Percentiles rank a stretch among this genome's conserved stretches.
Conservation (phyloP, 1,140 invertebrate species). For the Stratiolaelaps scimitus region DNA sequence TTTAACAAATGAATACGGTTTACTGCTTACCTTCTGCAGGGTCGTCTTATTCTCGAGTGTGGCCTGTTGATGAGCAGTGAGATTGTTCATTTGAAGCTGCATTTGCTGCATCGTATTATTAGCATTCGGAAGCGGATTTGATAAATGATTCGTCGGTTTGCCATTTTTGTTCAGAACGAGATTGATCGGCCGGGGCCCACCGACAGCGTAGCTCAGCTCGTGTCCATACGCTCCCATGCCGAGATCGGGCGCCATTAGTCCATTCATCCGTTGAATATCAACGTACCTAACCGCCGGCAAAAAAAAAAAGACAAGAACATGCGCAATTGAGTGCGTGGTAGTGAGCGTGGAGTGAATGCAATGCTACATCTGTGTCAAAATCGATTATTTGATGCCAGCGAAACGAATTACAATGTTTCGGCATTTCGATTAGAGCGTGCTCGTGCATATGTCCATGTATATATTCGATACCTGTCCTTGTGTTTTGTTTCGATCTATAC, state of each 20-base stretch:
- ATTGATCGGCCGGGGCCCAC: conserved; percentile 22
- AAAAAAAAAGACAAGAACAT: no score
- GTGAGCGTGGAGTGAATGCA: no score
- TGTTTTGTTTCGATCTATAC: no score
- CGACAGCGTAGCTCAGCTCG: conserved; percentile 21
- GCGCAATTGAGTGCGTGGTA: no score
- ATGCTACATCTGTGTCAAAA: no score
- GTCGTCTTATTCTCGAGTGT: conserved; percentile 27
- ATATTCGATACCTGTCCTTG: no score
- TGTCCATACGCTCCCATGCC: conserved; percentile 28
- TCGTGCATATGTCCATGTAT: no score
- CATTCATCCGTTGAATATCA: conserved; percentile 20
- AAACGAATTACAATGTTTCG: no score
- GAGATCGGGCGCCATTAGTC: conserved; percentile 24
- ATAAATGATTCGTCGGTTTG: conserved; percentile 25
- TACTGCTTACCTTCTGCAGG: conserved; percentile 28
- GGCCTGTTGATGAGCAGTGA: conserved; percentile 5
- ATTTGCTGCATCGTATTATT: no score
- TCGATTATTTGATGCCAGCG: no score
- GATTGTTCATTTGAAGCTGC: conserved; percentile 22
- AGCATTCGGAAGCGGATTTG: conserved; percentile 13
- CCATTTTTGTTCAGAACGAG: conserved; percentile 19
- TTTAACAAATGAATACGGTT: no score
- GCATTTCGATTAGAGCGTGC: no score
- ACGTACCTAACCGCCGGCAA: not conserved